Base-by-base conservation (phyloP, 2,888 invertebrate genomes). In the Nasonia oneida region DNA sequence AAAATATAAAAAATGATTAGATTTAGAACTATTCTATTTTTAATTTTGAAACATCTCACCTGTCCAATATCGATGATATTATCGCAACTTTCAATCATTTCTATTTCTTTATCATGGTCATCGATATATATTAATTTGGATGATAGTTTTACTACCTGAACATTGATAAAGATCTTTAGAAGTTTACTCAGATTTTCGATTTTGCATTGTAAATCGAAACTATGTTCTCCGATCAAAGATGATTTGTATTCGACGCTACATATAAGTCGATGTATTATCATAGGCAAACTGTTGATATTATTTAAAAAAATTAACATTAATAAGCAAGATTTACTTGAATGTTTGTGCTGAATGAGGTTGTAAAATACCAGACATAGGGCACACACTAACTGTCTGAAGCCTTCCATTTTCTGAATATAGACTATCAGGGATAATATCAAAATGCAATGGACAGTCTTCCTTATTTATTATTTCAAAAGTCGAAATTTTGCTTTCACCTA, bases 201-300 rank as follows among this genome's bases (percentile, higher is more conserved):
- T 29, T 91, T 91, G 90, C 95, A 96, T 89, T 94, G 94, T 89
- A 96, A 92, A 88, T 94, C 94, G 90, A 95, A 96, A 12, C 94
- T 94, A 29, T 94, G 89, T 47, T 95, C 94, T 0, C 95, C 96
- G 71, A 94, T 94, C 88, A 94, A 92, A 74, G 94, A 94, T 0
- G 96, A 95, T 39, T 94, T 94, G 89, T 95, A 95, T 84, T 93
- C 93, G 67, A 96, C 91, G 88, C 96, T 96, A 76, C 61, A 47
- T 50, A 29, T 76, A 29, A 86, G 80, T 50, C 18, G 29, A 23
- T 18, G n/a, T 10, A 29, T 53, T 33, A 71, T 10, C 23, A 18
- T 37, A 3, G 1, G 5, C n/a, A 37, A 71, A 23, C 8, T 12
- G 14, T n/a, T 33, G 33, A 33, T 37, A 37, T 12, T 33, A 23